Base-by-base conservation (phyloP, 2,888 invertebrate genomes). In the Apomyelois bistriatella region DNA sequence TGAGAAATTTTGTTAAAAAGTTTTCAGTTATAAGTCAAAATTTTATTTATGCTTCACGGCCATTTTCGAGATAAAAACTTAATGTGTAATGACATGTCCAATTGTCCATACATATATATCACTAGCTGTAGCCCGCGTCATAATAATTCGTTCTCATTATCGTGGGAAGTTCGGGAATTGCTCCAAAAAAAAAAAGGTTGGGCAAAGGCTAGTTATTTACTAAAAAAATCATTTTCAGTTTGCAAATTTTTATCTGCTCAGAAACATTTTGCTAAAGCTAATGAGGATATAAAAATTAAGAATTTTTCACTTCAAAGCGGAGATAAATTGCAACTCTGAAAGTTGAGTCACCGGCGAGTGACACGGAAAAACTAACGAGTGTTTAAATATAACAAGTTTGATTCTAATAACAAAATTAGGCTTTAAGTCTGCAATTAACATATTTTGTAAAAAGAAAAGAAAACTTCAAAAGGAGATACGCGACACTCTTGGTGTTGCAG, bases 1-100 rank as follows among this genome's bases (percentile, higher is more conserved):
- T 52, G 36, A 15, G 10, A 17, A 49, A 50, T 41, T 41, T 16
- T 28, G 49, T 40, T 40, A 7, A 1, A 16, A 48, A 48, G 22
- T 48, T 48, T 22, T 37, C 15, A 46, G 46, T 16, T 9, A 35
- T 32, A 32, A 46, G 32, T 46, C 46, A 46, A 46, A 13, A 32
- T 46, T 46, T 46, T 35, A 30, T 43, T 43, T 13, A 32, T 32
- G 32, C 9, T 46, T 15, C 15, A 28, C 8, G 43, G 13, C 43
- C 13, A 10, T 30, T 12, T 43, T 30, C 12, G 22, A 16, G 17
- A 32, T 32, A 8, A 8, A 32, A 9, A 32, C 22, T 3, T 22
- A 3, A 22, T 3, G 22, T 22, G 5, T 22, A 22, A 22, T 5
- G 22, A 22, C 22, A 22, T 22, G 22, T 22, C 5, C 5, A 32